Percentiles rank a stretch among this genome's conserved stretches.
phyloP scores from a whole-genome alignment of 2,888 invertebrate genomes.

The Lymantria monacha region DNA sequence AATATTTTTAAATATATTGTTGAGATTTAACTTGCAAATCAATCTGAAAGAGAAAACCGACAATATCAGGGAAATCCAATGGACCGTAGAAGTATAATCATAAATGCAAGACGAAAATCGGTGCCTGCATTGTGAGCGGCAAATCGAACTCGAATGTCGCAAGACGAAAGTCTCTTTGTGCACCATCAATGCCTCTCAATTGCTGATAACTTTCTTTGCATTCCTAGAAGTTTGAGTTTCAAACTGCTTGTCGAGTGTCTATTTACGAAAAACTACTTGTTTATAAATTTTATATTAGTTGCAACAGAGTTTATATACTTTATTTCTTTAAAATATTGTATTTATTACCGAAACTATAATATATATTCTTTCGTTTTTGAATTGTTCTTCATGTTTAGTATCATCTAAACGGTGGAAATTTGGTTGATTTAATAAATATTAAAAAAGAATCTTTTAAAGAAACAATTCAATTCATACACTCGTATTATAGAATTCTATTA shows the following conservation, averaged over 20 bases:
- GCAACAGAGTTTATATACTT: slow-evolving; percentile 4
- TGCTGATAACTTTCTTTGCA: slow-evolving; percentile 76
- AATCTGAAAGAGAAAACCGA: slow-evolving; percentile 30
- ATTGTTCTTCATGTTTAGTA: no score
- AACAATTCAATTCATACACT: no score
- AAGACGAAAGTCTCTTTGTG: slow-evolving; percentile 73
- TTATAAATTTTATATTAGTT: slow-evolving; percentile 11
- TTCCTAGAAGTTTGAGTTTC: slow-evolving; percentile 62
- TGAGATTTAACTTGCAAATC: no score
- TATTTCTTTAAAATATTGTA: slow-evolving; percentile 6
- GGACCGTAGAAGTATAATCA: slow-evolving; percentile 65
- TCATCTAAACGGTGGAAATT: no score
- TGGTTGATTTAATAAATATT: no score
- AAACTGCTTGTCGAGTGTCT: slow-evolving; percentile 39
- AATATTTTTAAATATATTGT: no score
- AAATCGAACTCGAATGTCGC: slow-evolving; percentile 75
- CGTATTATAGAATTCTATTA: no score
- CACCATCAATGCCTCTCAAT: slow-evolving; percentile 76
- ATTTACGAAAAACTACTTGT: slow-evolving; percentile 18
- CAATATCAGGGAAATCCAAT: slow-evolving; percentile 54
- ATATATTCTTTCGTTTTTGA: no score
- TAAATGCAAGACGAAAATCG: slow-evolving; percentile 73
- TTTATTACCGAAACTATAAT: no score
- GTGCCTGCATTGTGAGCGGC: slow-evolving; percentile 69
- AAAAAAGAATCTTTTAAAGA: no score